phyloP scores from a whole-genome alignment of 2,888 invertebrate species.

The Theretra japonica region DNA sequence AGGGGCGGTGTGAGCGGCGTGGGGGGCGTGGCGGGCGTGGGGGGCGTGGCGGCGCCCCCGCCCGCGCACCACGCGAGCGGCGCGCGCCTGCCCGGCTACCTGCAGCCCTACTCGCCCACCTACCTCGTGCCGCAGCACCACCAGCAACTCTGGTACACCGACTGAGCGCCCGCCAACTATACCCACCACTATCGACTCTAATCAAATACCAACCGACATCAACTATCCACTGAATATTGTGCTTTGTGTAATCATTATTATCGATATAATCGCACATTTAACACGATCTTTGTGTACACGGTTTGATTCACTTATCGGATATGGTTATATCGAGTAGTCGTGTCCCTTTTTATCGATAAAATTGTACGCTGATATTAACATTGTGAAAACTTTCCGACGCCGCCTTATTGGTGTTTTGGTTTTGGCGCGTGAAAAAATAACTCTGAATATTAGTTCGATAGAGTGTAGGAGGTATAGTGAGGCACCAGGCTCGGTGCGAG shows the following conservation, averaged over 20 bases:
- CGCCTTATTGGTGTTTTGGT: constrained; percentile 1
- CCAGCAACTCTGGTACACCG: constrained; percentile 92
- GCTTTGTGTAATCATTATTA: constrained; percentile 13
- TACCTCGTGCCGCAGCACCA: constrained; percentile 74
- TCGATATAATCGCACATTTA: neutral
- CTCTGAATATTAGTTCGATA: constrained; percentile 13
- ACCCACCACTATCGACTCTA: neutral
- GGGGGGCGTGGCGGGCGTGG: constrained; percentile 80
- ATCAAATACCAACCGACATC: neutral
- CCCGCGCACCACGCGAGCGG: constrained; percentile 94
- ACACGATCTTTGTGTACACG: neutral
- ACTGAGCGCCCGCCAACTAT: constrained; percentile 65
- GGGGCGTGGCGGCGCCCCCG: constrained; percentile 90
- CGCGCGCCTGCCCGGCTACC: constrained; percentile 77
- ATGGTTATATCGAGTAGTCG: neutral
- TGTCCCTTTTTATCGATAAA: neutral
- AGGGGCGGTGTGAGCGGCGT: constrained; percentile 47
- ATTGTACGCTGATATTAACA: neutral
- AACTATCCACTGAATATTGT: neutral
- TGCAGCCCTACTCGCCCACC: constrained; percentile 80
- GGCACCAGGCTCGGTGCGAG: constrained; percentile 17
- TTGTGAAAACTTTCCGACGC: constrained; percentile 9
- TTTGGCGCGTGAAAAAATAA: neutral
- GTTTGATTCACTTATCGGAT: constrained; percentile 14
- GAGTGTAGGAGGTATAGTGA: constrained; percentile 8